Percentiles rank a stretch among this genome's conserved stretches.
These are phyloP conservation scores for Bombus cullumanus DNA, from an alignment of 1,140 invertebrate genomes.

Conservation along the genomic window DNA sequence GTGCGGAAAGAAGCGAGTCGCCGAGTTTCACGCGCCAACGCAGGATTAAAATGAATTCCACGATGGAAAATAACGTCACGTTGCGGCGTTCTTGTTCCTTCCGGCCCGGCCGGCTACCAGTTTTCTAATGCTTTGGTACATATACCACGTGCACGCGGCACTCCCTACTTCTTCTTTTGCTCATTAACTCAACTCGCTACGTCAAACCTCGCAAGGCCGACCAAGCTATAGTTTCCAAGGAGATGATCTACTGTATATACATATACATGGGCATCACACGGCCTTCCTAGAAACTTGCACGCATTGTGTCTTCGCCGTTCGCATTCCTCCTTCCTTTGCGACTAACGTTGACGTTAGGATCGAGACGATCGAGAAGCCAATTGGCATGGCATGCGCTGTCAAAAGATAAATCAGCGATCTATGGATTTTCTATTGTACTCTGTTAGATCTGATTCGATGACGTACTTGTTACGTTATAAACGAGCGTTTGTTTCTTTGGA, in stretches of 20 bases:
- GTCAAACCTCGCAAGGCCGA: conserved; percentile 56
- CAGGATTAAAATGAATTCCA: conserved; percentile 5
- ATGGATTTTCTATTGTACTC: neutral
- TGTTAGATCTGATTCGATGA: too few relatives aligned
- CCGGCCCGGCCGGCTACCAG: conserved; percentile 20
- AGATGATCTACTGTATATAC: conserved; percentile 49
- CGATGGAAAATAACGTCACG: conserved; percentile 40
- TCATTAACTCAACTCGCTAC: conserved; percentile 12
- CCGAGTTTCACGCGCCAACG: neutral
- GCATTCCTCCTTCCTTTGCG: conserved; percentile 15
- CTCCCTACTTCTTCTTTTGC: conserved; percentile 4
- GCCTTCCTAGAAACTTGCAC: conserved; percentile 43
- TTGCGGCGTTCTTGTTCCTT: neutral
- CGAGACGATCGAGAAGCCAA: neutral
- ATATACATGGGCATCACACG: conserved; percentile 29
- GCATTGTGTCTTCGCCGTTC: conserved; percentile 1
- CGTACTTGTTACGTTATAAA: too few relatives aligned
- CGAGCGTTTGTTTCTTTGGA: too few relatives aligned
- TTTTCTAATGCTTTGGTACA: conserved; percentile 10
- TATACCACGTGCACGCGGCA: neutral
- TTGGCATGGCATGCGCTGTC: neutral
- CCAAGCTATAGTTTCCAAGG: conserved; percentile 48
- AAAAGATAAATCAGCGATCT: neutral
- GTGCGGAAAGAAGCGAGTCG: neutral
- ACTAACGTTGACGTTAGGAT: neutral